Conservation (phyloP, 2,797 vertebrate genomes). For the Neostethus bicornis region DNA sequence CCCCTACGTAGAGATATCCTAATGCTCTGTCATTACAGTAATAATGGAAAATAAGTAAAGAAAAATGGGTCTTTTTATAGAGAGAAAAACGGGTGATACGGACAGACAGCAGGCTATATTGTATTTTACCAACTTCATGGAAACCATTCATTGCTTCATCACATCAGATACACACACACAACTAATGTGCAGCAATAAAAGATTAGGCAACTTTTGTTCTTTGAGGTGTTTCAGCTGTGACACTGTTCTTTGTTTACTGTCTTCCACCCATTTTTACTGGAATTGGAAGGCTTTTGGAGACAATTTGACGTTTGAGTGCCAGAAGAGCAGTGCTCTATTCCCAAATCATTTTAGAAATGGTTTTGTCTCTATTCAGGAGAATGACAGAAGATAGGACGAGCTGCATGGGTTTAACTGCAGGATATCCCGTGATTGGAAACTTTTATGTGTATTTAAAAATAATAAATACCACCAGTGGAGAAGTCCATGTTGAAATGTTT, state of each 20-base stretch:
- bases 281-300: slow-evolving; percentile 50
- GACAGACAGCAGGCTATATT: slow-evolving; percentile 42
- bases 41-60: not conserved
- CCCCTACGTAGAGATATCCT: not conserved
- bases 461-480: slow-evolving; percentile 12
- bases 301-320: slow-evolving; percentile 42
- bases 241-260: slow-evolving; percentile 44
- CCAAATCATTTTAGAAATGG: slow-evolving; percentile 56
- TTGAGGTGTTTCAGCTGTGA: slow-evolving; percentile 50
- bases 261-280: slow-evolving; percentile 56
- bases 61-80: not conserved
- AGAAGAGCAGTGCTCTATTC: slow-evolving; percentile 46
- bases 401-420: no score
- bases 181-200: slow-evolving; percentile 36
- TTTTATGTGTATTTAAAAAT: slow-evolving; percentile 23
- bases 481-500: slow-evolving; percentile 8
- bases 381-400: slow-evolving; percentile 51
- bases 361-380: slow-evolving; percentile 21
- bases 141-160: slow-evolving; percentile 49
- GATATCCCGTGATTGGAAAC: slow-evolving; percentile 5
- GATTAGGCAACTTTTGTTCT: slow-evolving; percentile 42
- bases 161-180: slow-evolving; percentile 27
- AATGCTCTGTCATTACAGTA: not conserved
- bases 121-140: slow-evolving; percentile 39
- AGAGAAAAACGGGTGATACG: slow-evolving; percentile 27